Evolutionary conservation across 2,888 invertebrate species (phyloP).

Genomic region (Dryomyza anilis): DNA sequence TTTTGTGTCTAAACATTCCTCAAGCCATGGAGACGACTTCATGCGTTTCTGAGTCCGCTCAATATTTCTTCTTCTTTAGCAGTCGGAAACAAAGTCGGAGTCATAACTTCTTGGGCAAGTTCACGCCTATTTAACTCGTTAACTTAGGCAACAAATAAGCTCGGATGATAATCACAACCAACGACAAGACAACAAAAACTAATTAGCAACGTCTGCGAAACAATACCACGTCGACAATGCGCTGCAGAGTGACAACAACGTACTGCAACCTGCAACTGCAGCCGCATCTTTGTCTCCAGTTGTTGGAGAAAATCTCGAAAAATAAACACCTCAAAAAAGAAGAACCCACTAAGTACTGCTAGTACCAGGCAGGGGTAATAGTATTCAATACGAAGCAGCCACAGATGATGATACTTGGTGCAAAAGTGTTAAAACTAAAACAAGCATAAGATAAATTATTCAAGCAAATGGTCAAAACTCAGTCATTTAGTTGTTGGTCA

Average conservation of each 20-base stretch:
- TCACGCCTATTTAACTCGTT: conserved; percentile 53
- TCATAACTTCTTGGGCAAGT: conserved; percentile 18
- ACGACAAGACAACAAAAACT: conserved; percentile 41
- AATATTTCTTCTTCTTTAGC: background rate
- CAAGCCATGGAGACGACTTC: too few relatives aligned
- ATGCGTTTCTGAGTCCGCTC: too few relatives aligned
- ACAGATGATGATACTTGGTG: conserved; percentile 6
- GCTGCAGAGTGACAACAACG: conserved; percentile 34
- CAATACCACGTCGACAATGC: conserved; percentile 36
- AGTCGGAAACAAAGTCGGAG: too few relatives aligned
- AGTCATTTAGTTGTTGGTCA: background rate
- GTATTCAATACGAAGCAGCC: background rate
- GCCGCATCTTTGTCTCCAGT: conserved; percentile 2
- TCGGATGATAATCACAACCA: conserved; percentile 30
- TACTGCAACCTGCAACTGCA: conserved; percentile 27
- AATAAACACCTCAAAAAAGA: background rate
- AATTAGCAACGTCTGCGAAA: conserved; percentile 45
- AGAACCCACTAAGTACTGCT: too few relatives aligned
- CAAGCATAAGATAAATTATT: conserved; percentile 46
- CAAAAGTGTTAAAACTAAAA: conserved; percentile 45
- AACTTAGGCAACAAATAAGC: conserved; percentile 50
- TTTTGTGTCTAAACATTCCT: background rate
- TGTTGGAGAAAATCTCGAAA: background rate
- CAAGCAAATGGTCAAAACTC: conserved; percentile 37
- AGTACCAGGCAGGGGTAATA: too few relatives aligned